phyloP scores from a whole-genome alignment of 2,888 invertebrate genomes.

The Linnaemya vulpina region DNA sequence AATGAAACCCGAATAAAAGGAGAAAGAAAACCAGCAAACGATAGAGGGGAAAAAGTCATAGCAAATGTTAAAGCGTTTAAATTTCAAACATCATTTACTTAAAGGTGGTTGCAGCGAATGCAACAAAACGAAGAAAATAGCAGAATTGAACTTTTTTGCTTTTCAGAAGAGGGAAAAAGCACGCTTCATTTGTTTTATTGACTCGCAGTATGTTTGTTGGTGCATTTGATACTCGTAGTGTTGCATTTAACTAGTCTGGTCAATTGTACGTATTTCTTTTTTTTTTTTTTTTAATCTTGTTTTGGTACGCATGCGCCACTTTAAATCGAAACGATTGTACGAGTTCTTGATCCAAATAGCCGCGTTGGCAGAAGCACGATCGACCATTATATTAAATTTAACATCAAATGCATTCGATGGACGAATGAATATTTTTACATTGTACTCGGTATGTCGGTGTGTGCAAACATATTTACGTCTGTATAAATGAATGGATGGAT shows the following conservation, averaged over 20 bases:
- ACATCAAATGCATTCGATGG: slow-evolving; percentile 48
- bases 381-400: slow-evolving; percentile 37
- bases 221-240: slow-evolving; percentile 43
- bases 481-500: slow-evolving; percentile 39
- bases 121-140: slow-evolving; percentile 22
- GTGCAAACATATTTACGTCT: neutral
- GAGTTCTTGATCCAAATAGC: slow-evolving; percentile 21
- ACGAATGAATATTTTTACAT: slow-evolving; percentile 19
- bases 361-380: slow-evolving; percentile 32
- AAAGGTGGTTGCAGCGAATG: slow-evolving; percentile 59
- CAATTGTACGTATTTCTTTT: slow-evolving; percentile 37
- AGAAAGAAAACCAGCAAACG: slow-evolving; percentile 9
- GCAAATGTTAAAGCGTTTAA: slow-evolving; percentile 69
- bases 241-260: slow-evolving; percentile 62
- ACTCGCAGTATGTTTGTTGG: slow-evolving; percentile 42
- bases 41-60: slow-evolving; percentile 41
- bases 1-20: neutral
- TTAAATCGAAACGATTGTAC: slow-evolving; percentile 60
- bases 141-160: neutral
- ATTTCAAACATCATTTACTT: slow-evolving; percentile 67
- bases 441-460: neutral
- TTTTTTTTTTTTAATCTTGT: slow-evolving; percentile 50
- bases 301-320: slow-evolving; percentile 67
- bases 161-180: slow-evolving; percentile 39
- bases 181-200: slow-evolving; percentile 72